Percentiles rank a stretch among this genome's conserved stretches.
phyloP scores from a whole-genome alignment of 2,113 vertebrate genomes.

The Urocolius indicus region DNA sequence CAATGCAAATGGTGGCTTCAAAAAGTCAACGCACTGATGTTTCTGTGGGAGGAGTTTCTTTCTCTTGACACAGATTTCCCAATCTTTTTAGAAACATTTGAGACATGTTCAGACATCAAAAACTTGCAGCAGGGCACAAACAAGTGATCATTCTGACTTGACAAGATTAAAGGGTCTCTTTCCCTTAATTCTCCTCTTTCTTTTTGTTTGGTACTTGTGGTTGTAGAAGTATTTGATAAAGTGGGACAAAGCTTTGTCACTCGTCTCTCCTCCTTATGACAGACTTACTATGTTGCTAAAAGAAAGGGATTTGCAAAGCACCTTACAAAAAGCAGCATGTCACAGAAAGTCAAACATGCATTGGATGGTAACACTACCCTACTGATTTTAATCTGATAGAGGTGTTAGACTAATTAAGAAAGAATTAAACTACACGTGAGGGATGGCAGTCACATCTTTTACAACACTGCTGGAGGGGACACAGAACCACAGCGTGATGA shows the following conservation, averaged over 20 bases:
- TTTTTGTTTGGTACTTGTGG: background rate
- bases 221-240: constrained; percentile 12
- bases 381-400: background rate
- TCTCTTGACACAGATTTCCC: background rate
- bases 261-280: background rate
- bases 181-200: background rate
- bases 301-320: constrained; percentile 27
- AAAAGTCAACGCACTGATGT: constrained; percentile 14
- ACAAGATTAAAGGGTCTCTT: constrained; percentile 27
- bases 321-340: background rate
- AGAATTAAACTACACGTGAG: background rate
- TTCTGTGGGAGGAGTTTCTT: background rate
- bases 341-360: background rate
- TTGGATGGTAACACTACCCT: background rate
- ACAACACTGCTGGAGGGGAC: background rate
- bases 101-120: constrained; percentile 33
- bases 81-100: constrained; percentile 18
- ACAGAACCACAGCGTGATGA: background rate
- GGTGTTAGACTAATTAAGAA: constrained; percentile 17
- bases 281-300: background rate
- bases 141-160: constrained; percentile 46
- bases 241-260: background rate
- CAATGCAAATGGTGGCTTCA: constrained; percentile 20
- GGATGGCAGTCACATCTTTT: background rate
- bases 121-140: constrained; percentile 25